phyloP scores from a whole-genome alignment of 2,797 vertebrate genomes.

The Melanotaenia parkinsoni region DNA sequence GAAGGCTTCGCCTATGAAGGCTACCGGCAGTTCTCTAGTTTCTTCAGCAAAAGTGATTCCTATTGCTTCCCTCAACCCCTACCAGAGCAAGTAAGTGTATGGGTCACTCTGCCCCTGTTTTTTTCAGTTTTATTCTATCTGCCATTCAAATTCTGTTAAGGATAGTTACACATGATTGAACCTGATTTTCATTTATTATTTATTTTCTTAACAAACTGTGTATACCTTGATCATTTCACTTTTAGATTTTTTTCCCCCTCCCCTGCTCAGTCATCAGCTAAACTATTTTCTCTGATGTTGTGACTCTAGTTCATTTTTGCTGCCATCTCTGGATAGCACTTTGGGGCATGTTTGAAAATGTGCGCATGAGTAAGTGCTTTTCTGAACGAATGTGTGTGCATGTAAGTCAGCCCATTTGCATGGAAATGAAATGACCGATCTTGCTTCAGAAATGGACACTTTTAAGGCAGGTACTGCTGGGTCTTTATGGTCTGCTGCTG shows the following conservation, averaged over 20 bases:
- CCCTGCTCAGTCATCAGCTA: constrained; percentile 38
- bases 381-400: constrained; percentile 16
- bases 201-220: constrained; percentile 10
- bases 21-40: constrained; percentile 76
- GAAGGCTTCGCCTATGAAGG: constrained; percentile 53
- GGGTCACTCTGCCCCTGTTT: background rate
- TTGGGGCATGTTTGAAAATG: constrained; percentile 46
- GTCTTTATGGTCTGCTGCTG: constrained; percentile 65
- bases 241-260: background rate
- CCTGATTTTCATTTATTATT: constrained; percentile 1
- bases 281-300: constrained; percentile 43
- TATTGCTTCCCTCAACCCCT: constrained; percentile 91
- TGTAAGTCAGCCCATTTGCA: constrained; percentile 63
- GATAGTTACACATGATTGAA: background rate
- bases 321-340: constrained; percentile 50
- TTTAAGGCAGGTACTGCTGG: constrained; percentile 59
- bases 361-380: constrained; percentile 9
- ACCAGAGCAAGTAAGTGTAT: constrained; percentile 90
- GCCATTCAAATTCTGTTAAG: background rate
- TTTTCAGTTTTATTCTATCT: background rate
- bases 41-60: constrained; percentile 86
- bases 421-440: constrained; percentile 70
- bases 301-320: constrained; percentile 35
- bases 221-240: constrained; percentile 15
- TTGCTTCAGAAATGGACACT: constrained; percentile 56